Evolutionary conservation across 1,140 invertebrate genomes (phyloP), one percentile per base, ranked within the genome.

Genomic region (Diorhabda sublineata): DNA sequence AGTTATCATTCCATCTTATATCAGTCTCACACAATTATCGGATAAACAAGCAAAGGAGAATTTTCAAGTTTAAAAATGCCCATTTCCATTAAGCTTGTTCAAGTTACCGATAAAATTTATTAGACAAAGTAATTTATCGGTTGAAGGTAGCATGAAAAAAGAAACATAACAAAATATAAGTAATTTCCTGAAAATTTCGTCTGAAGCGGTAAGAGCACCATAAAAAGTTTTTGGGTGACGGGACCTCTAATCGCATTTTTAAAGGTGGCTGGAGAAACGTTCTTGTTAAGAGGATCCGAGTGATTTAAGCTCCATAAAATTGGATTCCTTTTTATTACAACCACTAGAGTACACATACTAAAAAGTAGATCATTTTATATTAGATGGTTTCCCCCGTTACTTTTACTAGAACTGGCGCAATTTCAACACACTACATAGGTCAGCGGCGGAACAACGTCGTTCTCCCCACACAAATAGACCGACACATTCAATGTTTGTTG

Each of bases 281-380:
- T 61, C 3, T 41, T 42, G 42, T 61, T 61, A 43, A 61, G 59
- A 61, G 59, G 59, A 61, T 61, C 42, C 59, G 42, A 42, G 59
- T 61, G 59, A 61, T 61, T 61, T 61, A 61, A 61, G 59, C 59
- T 42, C 59, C 59, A 61, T 61, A 61, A 61, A 61, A 61, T 61
- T 61, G 59, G 59, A 61, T 61, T 61, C 42, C 47, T 61, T 41
- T 61, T 61, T 61, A 61, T 61, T 61, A 61, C 42, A 26, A 26
- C 26, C 41, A 61, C 59, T 41, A 42, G 59, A 61, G 42, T 52
- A 52, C 47, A 52, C n/a, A 52, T 52, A 52, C 47, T 52, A 52
- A 52, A 52, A 52, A 52, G n/a, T 6, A 8, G 47, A n/a, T 8
- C n/a, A 6, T 6, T 52, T 52, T 52, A 52, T 52, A 52, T 52